phyloP scores from a whole-genome alignment of 1,140 invertebrate species.

The Heliothis virescens region DNA sequence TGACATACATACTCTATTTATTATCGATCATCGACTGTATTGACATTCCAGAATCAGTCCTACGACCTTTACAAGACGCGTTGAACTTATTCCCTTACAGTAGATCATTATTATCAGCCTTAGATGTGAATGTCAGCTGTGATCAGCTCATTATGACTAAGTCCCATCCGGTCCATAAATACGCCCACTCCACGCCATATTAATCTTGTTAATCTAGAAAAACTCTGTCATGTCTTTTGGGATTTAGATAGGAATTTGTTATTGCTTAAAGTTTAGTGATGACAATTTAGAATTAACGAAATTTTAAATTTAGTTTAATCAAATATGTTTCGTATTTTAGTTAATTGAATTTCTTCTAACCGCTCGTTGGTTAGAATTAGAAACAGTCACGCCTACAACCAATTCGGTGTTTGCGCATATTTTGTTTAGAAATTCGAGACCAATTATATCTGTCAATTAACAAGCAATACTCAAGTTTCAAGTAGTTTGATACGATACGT shows the following conservation, averaged over 20 bases:
- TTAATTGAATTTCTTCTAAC: conserved; percentile 15
- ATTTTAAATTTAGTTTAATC: not conserved
- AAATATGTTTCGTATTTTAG: conserved; percentile 9
- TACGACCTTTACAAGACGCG: conserved; percentile 37
- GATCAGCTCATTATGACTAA: conserved; percentile 44
- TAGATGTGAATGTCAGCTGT: conserved; percentile 36
- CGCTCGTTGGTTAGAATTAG: not conserved
- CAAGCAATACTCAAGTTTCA: conserved; percentile 33
- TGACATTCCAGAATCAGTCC: conserved; percentile 37
- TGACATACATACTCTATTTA: not conserved
- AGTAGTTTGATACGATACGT: conserved; percentile 25
- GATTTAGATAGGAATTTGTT: conserved; percentile 43
- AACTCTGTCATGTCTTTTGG: conserved; percentile 38
- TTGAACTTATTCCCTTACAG: conserved; percentile 25
- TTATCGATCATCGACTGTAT: conserved; percentile 11
- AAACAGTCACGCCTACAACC: conserved; percentile 17
- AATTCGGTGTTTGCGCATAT: conserved; percentile 29
- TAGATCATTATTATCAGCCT: conserved; percentile 33
- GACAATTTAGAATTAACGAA: conserved; percentile 2
- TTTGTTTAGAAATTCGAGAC: conserved; percentile 41
- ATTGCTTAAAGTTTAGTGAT: conserved; percentile 25
- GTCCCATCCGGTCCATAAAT: conserved; percentile 35
- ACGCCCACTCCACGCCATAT: conserved; percentile 47
- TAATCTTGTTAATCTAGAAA: conserved; percentile 32
- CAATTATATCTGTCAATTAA: conserved; percentile 40